Percentiles rank a stretch among this genome's conserved stretches.
These are phyloP conservation scores for Orchesella cincta DNA, from an alignment of 1,140 invertebrate species.

Conservation along the genomic window DNA sequence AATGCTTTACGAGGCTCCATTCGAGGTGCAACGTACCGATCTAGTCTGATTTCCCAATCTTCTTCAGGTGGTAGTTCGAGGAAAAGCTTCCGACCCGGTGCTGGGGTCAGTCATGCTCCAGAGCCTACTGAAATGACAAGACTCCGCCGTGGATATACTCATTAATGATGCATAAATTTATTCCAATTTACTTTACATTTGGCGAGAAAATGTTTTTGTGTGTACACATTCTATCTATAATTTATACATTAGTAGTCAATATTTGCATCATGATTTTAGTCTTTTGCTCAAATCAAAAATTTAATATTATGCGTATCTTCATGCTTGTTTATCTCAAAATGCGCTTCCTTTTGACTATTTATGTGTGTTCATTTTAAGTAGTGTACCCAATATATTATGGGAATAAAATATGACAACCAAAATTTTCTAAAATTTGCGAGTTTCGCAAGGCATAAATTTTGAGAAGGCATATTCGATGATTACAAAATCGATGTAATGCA, in stretches of 20 bases:
- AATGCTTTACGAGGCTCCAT: slow-evolving; percentile 63
- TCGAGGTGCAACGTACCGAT: slow-evolving; percentile 66
- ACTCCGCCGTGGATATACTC: neutral
- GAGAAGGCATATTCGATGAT: no score
- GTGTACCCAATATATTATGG: no score
- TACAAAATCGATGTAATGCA: no score
- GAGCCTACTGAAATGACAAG: slow-evolving; percentile 4
- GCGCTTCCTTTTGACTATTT: no score
- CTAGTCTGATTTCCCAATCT: slow-evolving; percentile 61
- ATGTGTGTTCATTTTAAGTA: no score
- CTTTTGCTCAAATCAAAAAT: no score
- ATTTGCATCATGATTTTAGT: neutral
- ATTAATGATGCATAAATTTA: neutral
- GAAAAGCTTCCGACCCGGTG: neutral
- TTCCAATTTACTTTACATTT: no score
- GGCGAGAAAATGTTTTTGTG: no score
- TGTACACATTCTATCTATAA: neutral
- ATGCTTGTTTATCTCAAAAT: neutral
- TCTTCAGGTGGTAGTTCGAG: neutral
- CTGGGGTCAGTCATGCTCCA: neutral
- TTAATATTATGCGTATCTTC: neutral
- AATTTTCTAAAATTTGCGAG: no score
- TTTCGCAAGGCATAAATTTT: no score
- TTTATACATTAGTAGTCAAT: neutral
- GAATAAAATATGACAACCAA: no score